phyloP scores from a whole-genome alignment of 2,888 invertebrate genomes.

The Heliconius erato region DNA sequence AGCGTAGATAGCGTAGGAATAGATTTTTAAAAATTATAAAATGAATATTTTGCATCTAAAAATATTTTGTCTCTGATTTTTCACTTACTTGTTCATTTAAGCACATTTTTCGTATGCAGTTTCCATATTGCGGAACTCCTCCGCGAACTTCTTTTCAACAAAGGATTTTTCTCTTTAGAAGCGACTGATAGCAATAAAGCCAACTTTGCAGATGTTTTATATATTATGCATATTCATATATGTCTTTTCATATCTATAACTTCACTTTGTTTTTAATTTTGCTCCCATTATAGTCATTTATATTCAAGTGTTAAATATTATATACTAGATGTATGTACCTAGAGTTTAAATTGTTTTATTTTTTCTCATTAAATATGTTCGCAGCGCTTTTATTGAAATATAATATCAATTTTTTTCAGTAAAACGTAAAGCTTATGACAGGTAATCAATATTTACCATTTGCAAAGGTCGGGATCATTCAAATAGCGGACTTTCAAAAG shows the following conservation, averaged over 20 bases:
- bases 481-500: constrained; percentile 1
- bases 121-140: constrained; percentile 8
- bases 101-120: not conserved
- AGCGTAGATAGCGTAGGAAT: not conserved
- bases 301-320: not conserved
- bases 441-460: constrained; percentile 1
- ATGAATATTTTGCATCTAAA: not conserved
- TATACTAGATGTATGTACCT: too few species aligned
- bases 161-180: constrained; percentile 5
- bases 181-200: constrained; percentile 12
- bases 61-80: not conserved
- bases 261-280: not conserved
- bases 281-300: not conserved
- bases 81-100: not conserved
- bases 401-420: not conserved
- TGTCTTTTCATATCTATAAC: not conserved
- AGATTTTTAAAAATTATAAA: not conserved
- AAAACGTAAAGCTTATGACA: constrained; percentile 10
- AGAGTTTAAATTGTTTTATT: not conserved
- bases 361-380: not conserved
- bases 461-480: constrained; percentile 1
- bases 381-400: not conserved
- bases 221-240: not conserved
- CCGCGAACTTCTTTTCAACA: not conserved
- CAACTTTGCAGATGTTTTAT: not conserved